A percentile compares a stretch with the other conserved stretches of the same genome.
Evolutionary conservation across 2,113 vertebrate species (phyloP).

Genomic region (Poicephalus gulielmi): DNA sequence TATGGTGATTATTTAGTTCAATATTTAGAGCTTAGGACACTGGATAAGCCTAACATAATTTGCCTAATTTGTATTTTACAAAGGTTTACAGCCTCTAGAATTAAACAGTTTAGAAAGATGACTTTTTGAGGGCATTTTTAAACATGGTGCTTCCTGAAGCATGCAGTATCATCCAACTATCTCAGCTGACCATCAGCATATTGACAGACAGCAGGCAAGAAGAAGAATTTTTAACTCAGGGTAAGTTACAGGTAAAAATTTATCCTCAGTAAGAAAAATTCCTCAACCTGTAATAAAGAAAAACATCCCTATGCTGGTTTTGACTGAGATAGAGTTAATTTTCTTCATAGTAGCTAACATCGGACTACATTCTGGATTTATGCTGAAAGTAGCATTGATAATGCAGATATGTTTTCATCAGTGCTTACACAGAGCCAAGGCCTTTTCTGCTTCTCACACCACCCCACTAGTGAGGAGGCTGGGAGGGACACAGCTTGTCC

Average conservation of each 20-base stretch:
- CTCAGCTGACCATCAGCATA: neutral
- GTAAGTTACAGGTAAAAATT: neutral
- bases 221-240: neutral
- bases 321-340: neutral
- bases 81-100: neutral
- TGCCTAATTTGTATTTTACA: neutral
- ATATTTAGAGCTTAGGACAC: neutral
- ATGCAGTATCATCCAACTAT: neutral
- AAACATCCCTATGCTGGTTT: neutral
- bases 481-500: neutral
- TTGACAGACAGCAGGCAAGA: neutral
- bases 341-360: neutral
- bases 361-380: neutral
- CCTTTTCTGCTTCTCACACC: neutral
- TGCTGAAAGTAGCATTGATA: neutral
- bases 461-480: fast-evolving
- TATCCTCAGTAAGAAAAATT: neutral
- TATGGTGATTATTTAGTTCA: neutral
- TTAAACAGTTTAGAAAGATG: neutral
- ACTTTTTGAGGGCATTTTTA: neutral
- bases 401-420: neutral
- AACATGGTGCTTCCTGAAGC: neutral
- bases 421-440: neutral
- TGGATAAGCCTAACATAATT: neutral
- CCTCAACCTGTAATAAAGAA: neutral